Conservation (phyloP, 2,113 vertebrate genomes). For the Anser brachyrhynchus region DNA sequence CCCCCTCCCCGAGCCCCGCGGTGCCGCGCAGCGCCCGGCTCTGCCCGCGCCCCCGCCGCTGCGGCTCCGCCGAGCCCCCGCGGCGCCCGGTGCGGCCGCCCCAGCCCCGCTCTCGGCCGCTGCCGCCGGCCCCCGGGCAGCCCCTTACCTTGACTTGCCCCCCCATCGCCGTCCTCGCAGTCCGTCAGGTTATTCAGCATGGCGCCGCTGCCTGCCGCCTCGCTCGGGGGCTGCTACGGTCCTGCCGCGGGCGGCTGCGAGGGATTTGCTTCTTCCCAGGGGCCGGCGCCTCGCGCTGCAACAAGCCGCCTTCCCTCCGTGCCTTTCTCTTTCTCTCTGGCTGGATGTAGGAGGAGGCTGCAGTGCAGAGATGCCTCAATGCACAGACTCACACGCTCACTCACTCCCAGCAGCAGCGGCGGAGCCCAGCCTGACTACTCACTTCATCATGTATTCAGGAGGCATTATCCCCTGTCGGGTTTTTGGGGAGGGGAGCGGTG, state of each 20-base stretch:
- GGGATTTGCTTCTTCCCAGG: not conserved
- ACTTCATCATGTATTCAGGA: slow-evolving; percentile 87
- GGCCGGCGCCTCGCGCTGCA: slow-evolving; percentile 9
- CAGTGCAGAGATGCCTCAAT: slow-evolving; percentile 86
- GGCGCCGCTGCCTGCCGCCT: slow-evolving; percentile 72
- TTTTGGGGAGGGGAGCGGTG: slow-evolving; percentile 35
- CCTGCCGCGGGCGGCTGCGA: not conserved
- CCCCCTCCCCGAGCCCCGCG: not conserved
- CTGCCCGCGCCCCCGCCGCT: too few relatives aligned
- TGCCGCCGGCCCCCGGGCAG: slow-evolving; percentile 55
- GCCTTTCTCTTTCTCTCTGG: not conserved
- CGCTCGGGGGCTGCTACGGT: slow-evolving; percentile 40
- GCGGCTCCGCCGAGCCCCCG: not conserved
- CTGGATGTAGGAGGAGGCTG: slow-evolving; percentile 81
- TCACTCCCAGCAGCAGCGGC: slow-evolving; percentile 66
- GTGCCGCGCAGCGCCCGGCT: not conserved
- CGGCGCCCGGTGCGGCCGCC: not conserved
- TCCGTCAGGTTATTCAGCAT: slow-evolving; percentile 98
- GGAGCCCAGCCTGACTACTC: slow-evolving; percentile 77
- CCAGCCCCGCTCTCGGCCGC: not conserved
- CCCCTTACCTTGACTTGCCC: slow-evolving; percentile 92
- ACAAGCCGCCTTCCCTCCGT: not conserved
- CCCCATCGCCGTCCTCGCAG: slow-evolving; percentile 93
- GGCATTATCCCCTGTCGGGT: slow-evolving; percentile 82
- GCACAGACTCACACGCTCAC: slow-evolving; percentile 63